Conservation (phyloP, 2,113 vertebrate species). For the Labeo catla region DNA sequence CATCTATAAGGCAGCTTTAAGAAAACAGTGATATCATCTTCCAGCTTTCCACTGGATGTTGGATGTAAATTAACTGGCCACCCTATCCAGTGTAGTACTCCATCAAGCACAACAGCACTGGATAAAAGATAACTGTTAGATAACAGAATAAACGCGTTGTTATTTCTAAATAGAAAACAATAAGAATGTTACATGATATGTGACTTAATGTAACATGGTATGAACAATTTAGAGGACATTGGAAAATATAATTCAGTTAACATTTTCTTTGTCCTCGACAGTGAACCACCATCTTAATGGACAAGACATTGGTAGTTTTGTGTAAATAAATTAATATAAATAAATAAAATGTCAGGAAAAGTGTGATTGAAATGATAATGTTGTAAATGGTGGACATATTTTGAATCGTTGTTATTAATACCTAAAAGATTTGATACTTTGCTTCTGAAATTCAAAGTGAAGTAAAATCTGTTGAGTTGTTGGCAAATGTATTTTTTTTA, state of each 20-base stretch:
- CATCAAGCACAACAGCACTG: not conserved
- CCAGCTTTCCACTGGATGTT: not conserved
- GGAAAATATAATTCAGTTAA: not conserved
- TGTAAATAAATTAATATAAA: not conserved
- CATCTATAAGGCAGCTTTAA: not conserved
- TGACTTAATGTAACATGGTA: not conserved
- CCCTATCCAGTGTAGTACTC: not conserved
- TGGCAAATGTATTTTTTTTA: not conserved
- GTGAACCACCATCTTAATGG: not conserved
- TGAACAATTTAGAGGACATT: not conserved
- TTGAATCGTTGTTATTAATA: no score
- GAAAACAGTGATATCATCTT: no score
- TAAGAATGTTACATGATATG: not conserved
- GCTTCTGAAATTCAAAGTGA: no score
- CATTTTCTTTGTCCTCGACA: not conserved
- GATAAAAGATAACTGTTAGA: not conserved
- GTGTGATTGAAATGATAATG: no score
- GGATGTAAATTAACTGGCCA: not conserved
- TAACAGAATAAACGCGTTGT: not conserved
- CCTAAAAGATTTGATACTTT: no score
- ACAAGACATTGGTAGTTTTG: not conserved
- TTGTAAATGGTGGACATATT: no score
- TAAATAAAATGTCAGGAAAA: no score
- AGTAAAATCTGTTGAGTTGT: no score
- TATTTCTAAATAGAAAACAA: not conserved